phyloP scores from a whole-genome alignment of 1,140 invertebrate species.

The Matsumurasca onukii region DNA sequence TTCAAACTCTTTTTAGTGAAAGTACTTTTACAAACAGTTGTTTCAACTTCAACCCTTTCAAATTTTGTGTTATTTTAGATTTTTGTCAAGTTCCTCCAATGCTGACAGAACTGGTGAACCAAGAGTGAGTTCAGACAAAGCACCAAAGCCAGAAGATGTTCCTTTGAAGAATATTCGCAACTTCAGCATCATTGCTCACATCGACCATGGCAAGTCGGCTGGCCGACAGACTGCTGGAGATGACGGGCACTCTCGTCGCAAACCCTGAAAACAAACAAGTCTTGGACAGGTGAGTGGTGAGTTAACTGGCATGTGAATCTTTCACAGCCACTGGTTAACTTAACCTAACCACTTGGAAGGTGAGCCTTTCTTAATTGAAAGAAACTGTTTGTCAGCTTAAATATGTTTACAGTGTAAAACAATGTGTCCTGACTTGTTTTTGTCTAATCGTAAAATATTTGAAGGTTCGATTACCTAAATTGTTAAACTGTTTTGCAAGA shows the following conservation, averaged over 20 bases:
- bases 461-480: too few relatives aligned
- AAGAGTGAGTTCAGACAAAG: neutral
- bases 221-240: constrained; percentile 88
- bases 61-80: too few relatives aligned
- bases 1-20: too few relatives aligned
- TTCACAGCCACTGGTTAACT: too few relatives aligned
- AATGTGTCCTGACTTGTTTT: too few relatives aligned
- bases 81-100: neutral
- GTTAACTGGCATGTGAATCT: too few relatives aligned
- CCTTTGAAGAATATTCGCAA: constrained; percentile 80
- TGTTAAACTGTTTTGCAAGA: too few relatives aligned
- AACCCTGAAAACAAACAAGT: constrained; percentile 75
- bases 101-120: constrained; percentile 7
- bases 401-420: too few relatives aligned
- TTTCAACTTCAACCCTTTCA: too few relatives aligned
- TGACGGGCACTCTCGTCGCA: constrained; percentile 78
- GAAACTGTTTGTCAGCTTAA: constrained; percentile 38
- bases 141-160: constrained; percentile 40
- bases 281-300: constrained; percentile 70
- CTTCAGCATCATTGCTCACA: constrained; percentile 96
- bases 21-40: too few relatives aligned
- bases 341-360: too few relatives aligned
- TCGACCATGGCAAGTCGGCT: constrained; percentile 97
- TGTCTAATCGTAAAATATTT: too few relatives aligned
- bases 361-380: constrained; percentile 35